Conservation (phyloP, 2,797 vertebrate genomes). For the Liasis olivaceus region DNA sequence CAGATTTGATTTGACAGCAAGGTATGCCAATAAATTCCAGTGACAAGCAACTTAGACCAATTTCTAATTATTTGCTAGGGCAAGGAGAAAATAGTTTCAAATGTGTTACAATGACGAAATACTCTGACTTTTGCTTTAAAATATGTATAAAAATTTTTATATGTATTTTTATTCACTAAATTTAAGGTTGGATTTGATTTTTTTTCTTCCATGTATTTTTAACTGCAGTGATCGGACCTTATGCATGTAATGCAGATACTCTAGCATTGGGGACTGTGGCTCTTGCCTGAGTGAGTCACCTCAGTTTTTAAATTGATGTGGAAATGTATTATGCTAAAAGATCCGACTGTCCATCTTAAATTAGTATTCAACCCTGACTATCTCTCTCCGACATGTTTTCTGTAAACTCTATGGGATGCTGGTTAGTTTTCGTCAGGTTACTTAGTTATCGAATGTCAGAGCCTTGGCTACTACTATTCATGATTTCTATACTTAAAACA, state of each 20-base stretch:
- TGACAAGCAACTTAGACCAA: background rate
- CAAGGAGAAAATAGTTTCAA: background rate
- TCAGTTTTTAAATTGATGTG: no score
- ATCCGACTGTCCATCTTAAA: background rate
- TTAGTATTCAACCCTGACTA: background rate
- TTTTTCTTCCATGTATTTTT: no score
- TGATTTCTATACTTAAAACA: background rate
- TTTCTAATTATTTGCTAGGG: background rate
- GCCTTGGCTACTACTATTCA: background rate
- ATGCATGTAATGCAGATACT: no score
- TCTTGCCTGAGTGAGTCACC: no score
- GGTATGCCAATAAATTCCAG: background rate
- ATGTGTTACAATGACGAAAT: background rate
- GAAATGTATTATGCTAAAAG: background rate
- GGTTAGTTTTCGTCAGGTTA: background rate
- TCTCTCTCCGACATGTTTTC: background rate
- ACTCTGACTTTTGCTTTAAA: background rate
- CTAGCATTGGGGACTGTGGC: no score
- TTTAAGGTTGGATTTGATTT: no score
- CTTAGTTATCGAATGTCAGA: background rate
- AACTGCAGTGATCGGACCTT: no score
- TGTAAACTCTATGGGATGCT: background rate
- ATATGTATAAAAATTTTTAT: background rate
- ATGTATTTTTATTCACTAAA: no score
- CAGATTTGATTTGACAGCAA: background rate